Evolutionary conservation across 1,140 invertebrate genomes (phyloP), one percentile per base, ranked within the genome.

Genomic region (Drosophila fuyamai): DNA sequence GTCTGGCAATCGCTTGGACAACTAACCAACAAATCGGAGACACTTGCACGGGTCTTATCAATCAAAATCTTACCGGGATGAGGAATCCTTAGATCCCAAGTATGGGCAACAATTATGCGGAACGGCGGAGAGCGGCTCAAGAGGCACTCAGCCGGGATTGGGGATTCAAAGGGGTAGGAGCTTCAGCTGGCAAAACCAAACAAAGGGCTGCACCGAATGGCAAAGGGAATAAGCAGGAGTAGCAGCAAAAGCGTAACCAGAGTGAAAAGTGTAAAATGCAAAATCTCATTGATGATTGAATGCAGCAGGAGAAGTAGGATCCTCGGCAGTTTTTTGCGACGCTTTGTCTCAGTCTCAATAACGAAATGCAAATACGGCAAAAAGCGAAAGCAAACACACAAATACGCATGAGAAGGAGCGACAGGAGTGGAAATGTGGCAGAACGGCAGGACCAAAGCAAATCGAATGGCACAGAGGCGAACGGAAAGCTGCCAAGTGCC

Each of bases 281-380:
- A 76, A 88, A 86, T 76, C 82, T 83, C 79, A 88, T 88, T 88
- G 83, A 89, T 88, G 84, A 88, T 78, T 88, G 84, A 89, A 88
- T 78, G 77, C 77, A 75, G 58, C 60, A 55, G 60, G 44, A 71
- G 54, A 14, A 66, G 62, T 59, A 38, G 36, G 51, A 70, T 54
- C 18, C 36, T 41, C 61, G 58, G 58, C 48, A 63, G 38, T 58
- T 67, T 65, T 77, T 74, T 76, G 55, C 73, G 46, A 71, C 63
- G 77, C 81, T 89, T 89, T 89, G 84, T 89, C 84, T 89, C 84
- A 89, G 88, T 84, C 84, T 89, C 84, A 89, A 89, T 89, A 89
- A 84, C 85, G 81, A 89, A 89, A 89, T 89, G 85, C 84, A 90
- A 89, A 89, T 89, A 89, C 68, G 73, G 51, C 81, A 86, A 88